Evolutionary conservation across 2,113 vertebrate genomes (phyloP).

Genomic region (Pardalotus punctatus): DNA sequence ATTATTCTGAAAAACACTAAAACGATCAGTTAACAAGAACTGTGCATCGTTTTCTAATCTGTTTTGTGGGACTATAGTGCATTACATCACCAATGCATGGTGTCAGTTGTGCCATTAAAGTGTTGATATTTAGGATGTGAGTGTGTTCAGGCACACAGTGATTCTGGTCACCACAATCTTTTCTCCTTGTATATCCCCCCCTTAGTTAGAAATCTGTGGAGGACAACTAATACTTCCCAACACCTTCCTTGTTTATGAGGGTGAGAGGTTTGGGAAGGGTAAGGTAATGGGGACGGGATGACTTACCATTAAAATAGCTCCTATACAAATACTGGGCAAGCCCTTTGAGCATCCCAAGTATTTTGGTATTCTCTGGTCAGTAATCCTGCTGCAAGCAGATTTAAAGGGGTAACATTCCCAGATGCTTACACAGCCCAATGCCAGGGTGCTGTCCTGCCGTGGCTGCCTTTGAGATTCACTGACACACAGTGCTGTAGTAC

Average conservation of each 20-base stretch:
- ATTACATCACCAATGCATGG: background rate
- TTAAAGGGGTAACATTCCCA: background rate
- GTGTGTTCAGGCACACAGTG: background rate
- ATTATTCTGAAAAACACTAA: background rate
- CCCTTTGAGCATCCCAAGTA: background rate
- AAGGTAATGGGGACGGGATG: background rate
- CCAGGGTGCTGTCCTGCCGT: too few species aligned
- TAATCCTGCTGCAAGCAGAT: background rate
- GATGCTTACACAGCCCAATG: background rate
- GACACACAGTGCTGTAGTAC: background rate
- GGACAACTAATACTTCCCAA: background rate
- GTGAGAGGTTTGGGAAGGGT: background rate
- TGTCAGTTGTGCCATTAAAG: background rate
- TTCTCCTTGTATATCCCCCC: background rate
- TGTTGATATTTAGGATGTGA: background rate
- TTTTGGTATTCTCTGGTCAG: background rate
- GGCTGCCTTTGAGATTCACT: background rate
- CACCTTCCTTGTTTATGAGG: background rate
- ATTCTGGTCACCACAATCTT: background rate
- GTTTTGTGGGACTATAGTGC: background rate
- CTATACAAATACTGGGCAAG: background rate
- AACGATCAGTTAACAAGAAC: background rate
- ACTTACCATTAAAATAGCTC: background rate
- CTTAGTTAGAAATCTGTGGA: background rate
- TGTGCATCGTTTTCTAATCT: background rate